phyloP scores from a whole-genome alignment of 2,888 invertebrate genomes.

The Polymixis flavicincta region DNA sequence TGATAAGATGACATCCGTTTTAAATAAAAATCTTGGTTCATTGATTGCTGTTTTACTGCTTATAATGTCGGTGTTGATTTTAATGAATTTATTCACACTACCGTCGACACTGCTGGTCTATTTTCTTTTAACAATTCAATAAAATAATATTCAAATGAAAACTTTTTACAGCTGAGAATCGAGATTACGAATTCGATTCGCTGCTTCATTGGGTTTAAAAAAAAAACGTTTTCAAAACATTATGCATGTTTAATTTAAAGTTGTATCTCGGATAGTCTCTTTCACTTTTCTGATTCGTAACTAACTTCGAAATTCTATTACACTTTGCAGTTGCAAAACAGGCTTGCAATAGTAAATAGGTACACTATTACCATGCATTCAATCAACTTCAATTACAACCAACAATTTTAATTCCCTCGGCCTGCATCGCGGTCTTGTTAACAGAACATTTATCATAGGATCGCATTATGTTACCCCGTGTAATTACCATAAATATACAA shows the following conservation, averaged over 20 bases:
- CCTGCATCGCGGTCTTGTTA: constrained; percentile 51
- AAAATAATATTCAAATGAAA: not conserved
- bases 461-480: constrained; percentile 46
- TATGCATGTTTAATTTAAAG: not conserved
- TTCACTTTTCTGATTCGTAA: not conserved
- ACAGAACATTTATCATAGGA: constrained; percentile 60
- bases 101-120: not conserved
- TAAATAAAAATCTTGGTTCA: constrained; percentile 44
- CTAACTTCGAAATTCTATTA: not conserved
- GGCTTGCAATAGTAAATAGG: not conserved
- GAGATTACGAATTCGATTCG: not conserved
- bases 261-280: not conserved
- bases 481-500: constrained; percentile 60
- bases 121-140: constrained; percentile 5
- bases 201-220: not conserved
- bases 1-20: constrained; percentile 45
- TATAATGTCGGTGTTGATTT: constrained; percentile 20
- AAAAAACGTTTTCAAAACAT: not conserved
- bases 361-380: constrained; percentile 28
- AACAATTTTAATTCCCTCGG: constrained; percentile 53
- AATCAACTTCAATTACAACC: constrained; percentile 41
- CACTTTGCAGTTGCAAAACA: constrained; percentile 10
- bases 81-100: constrained; percentile 18
- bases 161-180: not conserved
- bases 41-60: constrained; percentile 20